A percentile compares a stretch with the other conserved stretches of the same genome.
These are phyloP conservation scores for Platygyra sinensis DNA, from an alignment of 64 coral and sea anemone genomes.

Conservation along the genomic window DNA sequence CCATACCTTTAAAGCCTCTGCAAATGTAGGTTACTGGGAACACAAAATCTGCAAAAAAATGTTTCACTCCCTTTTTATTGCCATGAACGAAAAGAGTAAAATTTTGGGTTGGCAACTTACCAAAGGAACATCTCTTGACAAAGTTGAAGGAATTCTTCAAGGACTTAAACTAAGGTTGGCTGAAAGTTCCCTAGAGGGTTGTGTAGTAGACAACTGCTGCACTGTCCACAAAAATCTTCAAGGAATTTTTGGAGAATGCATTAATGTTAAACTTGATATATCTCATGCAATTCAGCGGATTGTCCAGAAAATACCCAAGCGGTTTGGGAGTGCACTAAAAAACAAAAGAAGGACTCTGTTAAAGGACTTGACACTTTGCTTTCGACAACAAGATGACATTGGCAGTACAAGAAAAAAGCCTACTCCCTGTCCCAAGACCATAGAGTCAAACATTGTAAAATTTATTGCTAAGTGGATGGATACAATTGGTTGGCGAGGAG, in stretches of 20 bases:
- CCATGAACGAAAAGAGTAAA: constrained; percentile 42
- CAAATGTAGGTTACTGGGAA: constrained; percentile 52
- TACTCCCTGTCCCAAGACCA: neutral
- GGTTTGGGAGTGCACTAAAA: neutral
- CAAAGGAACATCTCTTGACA: constrained; percentile 20
- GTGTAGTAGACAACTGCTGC: constrained; percentile 51
- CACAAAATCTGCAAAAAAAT: neutral
- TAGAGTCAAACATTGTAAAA: neutral
- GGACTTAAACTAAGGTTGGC: neutral
- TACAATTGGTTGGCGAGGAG: neutral
- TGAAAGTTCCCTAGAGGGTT: no score
- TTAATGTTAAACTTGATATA: constrained; percentile 44
- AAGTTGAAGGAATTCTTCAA: constrained; percentile 10
- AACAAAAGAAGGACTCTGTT: neutral
- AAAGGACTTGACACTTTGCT: constrained; percentile 15
- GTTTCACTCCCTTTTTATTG: constrained; percentile 34
- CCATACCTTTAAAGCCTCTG: constrained; percentile 49
- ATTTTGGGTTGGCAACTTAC: constrained; percentile 44
- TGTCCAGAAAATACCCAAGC: constrained; percentile 10
- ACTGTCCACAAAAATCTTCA: constrained; percentile 14
- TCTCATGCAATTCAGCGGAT: constrained; percentile 49
- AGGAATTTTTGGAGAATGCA: constrained; percentile 15
- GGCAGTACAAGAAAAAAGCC: constrained; percentile 16
- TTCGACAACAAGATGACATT: constrained; percentile 6
- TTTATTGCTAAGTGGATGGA: constrained; percentile 33